A percentile compares a stretch with the other conserved stretches of the same genome.
Evolutionary conservation across 2,113 vertebrate genomes (phyloP).

Genomic region (Istiophorus platypterus): DNA sequence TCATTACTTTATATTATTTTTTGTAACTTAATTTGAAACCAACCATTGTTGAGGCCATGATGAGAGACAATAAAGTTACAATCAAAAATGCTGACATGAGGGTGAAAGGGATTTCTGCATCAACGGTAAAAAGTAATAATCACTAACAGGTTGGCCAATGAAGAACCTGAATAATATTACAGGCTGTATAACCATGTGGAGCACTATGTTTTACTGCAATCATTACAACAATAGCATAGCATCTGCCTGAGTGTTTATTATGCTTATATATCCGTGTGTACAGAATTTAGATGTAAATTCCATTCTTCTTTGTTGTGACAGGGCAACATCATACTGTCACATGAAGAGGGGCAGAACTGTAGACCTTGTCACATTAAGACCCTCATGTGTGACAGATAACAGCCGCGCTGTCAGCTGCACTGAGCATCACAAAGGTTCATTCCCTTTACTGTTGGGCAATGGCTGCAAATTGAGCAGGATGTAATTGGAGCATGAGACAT

Average conservation of each 20-base stretch:
- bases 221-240: neutral
- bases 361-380: neutral
- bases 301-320: neutral
- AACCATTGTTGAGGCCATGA: too few species aligned
- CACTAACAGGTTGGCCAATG: neutral
- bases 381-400: neutral
- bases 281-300: neutral
- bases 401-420: neutral
- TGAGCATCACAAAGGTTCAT: neutral
- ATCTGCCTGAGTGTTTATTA: neutral
- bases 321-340: neutral
- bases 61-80: conserved; percentile 11
- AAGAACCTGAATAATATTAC: neutral
- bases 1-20: too few species aligned
- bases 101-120: neutral
- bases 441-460: neutral
- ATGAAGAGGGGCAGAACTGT: neutral
- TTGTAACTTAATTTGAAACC: neutral
- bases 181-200: neutral
- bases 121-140: neutral
- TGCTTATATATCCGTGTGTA: neutral
- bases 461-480: neutral
- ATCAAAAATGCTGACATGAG: neutral
- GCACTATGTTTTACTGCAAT: neutral
- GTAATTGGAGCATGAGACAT: neutral